Base-by-base conservation (phyloP, 2,888 invertebrate species). In the Saturnia japonica region DNA sequence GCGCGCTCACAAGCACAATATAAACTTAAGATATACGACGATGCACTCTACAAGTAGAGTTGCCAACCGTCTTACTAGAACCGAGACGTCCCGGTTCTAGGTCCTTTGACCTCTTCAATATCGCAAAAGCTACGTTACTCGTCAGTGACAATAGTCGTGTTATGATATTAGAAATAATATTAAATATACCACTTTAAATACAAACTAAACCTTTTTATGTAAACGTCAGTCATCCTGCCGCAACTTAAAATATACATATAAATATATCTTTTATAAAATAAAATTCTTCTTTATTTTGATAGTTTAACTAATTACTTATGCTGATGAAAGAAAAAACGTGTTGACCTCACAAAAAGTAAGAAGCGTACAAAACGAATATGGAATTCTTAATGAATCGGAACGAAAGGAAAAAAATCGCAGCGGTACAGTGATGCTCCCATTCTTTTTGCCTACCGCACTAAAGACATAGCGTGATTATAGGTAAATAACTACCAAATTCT, bases 11-110 rank as follows among this genome's bases (percentile, higher is more conserved):
- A 82, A 80, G 80, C 81, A 78, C 54, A 78, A 79, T 82, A 84
- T 91, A 90, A 90, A 89, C 85, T 85, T 84, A 78, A 87, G 86
- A 89, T 89, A 91, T 89, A 91, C 87, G 88, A 87, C 85, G 82
- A 83, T 83, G 82, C 82, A 78, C 80, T 80, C 81, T 81, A 83
- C 79, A 82, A 60, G 28, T 28, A 60, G 28, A 19, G 57, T 60
- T 14, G 28, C 25, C 57, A 25, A 60, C 25, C 28, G n/a, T 54
- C 22, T 6, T 54, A 12, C 11, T 0, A 54, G n/a, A 60, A 14
- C 25, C 57, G 28, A 12, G 19, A 28, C 12, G 2, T 28, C 57
- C 12, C 14, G 3, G 1, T 60, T 4, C 19, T 7, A 6, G 19
- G 8, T 19, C 19, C 19, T 19, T 47, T 12, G 45, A 1, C n/a